A percentile compares a stretch with the other conserved stretches of the same genome.
These are phyloP conservation scores for Chaetodon trifasciatus DNA, from an alignment of 2,797 vertebrate species.

Conservation along the genomic window DNA sequence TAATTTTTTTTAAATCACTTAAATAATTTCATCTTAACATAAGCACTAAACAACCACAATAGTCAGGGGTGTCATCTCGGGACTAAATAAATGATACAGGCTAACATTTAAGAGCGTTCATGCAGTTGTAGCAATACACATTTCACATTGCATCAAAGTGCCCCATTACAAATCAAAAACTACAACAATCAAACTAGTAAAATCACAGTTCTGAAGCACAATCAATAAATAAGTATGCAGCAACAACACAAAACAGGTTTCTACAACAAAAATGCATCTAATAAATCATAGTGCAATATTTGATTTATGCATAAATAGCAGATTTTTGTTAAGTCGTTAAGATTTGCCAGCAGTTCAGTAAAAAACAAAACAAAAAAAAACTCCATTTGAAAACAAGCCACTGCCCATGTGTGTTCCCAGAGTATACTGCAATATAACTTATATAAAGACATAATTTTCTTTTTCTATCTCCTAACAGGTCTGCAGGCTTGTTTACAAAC, in stretches of 20 bases:
- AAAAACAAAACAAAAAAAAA: constrained; percentile 67
- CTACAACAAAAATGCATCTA: constrained; percentile 92
- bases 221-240: constrained; percentile 73
- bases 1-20: constrained; percentile 44
- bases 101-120: constrained; percentile 82
- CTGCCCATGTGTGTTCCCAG: constrained; percentile 85
- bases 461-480: constrained; percentile 77
- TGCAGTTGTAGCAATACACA: constrained; percentile 85
- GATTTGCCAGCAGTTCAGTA: constrained; percentile 87
- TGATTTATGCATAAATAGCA: constrained; percentile 98
- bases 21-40: constrained; percentile 65
- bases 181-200: constrained; percentile 91
- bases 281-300: constrained; percentile 98
- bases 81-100: constrained; percentile 77
- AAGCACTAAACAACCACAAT: constrained; percentile 78
- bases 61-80: constrained; percentile 67
- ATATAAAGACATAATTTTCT: constrained; percentile 80
- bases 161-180: constrained; percentile 93
- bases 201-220: constrained; percentile 87
- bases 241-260: constrained; percentile 92
- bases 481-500: constrained; percentile 73
- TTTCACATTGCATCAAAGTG: constrained; percentile 95
- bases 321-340: constrained; percentile 90
- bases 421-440: constrained; percentile 90
- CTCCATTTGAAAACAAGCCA: constrained; percentile 86